These are phyloP conservation scores for Delia radicum DNA, from an alignment of 1,140 invertebrate genomes.

Conservation along the genomic window DNA sequence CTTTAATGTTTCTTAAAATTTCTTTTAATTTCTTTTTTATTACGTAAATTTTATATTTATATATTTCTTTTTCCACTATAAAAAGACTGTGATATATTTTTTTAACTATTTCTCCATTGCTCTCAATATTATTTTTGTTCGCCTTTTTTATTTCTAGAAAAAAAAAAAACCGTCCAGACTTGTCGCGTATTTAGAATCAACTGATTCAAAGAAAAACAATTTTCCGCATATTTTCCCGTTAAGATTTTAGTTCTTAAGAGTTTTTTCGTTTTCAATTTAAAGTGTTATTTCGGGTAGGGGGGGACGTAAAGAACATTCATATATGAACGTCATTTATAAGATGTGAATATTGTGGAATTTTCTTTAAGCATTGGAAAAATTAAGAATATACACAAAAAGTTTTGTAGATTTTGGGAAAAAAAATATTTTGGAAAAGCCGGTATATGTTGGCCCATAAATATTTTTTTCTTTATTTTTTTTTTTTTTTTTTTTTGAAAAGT, in stretches of 20 bases:
- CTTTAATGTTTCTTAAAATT: constrained; percentile 6
- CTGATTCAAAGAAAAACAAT: constrained; percentile 10
- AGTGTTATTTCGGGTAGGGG: neutral
- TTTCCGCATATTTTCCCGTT: constrained; percentile 19
- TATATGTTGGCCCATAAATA: neutral
- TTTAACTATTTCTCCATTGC: constrained; percentile 18
- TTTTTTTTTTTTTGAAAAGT: neutral
- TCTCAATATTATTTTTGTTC: neutral
- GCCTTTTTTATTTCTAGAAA: neutral
- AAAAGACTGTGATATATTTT: too few species aligned
- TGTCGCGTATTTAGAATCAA: constrained; percentile 5
- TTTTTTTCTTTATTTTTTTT: too few species aligned
- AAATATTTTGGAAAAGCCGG: neutral
- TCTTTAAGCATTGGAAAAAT: too few species aligned
- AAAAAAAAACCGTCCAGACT: constrained; percentile 5
- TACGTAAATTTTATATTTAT: neutral
- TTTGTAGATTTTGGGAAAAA: too few species aligned
- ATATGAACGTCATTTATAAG: too few species aligned
- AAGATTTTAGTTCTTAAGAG: neutral
- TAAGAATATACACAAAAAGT: too few species aligned
- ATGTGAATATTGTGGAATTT: too few species aligned
- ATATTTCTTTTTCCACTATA: neutral
- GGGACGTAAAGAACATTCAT: neutral
- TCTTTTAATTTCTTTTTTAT: constrained; percentile 6
- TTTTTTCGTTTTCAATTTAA: neutral